These are phyloP conservation scores for Acrocephalus arundinaceus DNA, from an alignment of 2,113 vertebrate species.

Conservation along the genomic window DNA sequence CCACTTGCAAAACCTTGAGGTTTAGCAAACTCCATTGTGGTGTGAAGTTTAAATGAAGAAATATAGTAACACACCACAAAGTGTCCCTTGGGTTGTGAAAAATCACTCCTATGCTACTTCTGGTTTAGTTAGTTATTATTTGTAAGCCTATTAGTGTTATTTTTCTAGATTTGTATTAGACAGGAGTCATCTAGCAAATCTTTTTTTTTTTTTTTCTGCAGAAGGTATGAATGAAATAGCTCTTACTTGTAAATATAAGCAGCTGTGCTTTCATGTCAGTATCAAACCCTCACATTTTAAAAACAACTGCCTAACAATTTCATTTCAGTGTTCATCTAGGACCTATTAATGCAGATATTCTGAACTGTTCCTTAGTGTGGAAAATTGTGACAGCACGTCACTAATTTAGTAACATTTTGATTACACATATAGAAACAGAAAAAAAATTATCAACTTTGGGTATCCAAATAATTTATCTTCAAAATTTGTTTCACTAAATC, in stretches of 20 bases:
- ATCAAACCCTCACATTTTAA: not conserved
- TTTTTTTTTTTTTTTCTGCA: not conserved
- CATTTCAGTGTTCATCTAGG: not conserved
- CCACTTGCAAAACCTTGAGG: not conserved
- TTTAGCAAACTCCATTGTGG: not conserved
- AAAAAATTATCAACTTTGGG: not conserved
- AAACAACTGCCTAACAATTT: not conserved
- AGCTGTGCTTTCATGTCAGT: slow-evolving; percentile 9
- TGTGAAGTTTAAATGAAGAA: not conserved
- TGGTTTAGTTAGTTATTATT: slow-evolving; percentile 22
- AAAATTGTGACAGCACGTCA: not conserved
- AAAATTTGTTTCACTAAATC: not conserved
- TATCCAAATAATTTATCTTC: not conserved
- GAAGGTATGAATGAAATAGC: slow-evolving; percentile 15
- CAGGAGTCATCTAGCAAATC: not conserved
- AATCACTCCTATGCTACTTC: not conserved
- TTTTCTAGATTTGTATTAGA: slow-evolving; percentile 38
- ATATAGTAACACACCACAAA: not conserved
- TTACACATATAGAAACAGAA: not conserved
- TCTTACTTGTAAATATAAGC: slow-evolving; percentile 18
- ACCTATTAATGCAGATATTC: not conserved
- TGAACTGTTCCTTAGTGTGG: not conserved
- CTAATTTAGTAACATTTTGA: not conserved
- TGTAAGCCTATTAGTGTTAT: not conserved
- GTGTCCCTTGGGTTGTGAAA: not conserved